These are phyloP conservation scores for Volucella inflata DNA, from an alignment of 2,888 invertebrate species.

Conservation along the genomic window DNA sequence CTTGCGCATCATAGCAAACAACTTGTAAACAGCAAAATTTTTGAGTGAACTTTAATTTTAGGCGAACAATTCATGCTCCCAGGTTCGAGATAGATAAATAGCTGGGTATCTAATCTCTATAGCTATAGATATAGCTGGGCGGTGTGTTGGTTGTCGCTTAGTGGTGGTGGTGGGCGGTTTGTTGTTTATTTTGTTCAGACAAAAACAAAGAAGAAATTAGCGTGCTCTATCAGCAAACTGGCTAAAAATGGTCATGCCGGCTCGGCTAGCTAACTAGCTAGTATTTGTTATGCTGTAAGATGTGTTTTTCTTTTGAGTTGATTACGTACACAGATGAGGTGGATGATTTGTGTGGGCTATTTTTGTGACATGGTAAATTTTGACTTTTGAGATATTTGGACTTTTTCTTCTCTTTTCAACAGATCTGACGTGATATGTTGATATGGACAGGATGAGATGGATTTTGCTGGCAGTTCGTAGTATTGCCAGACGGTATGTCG, in stretches of 20 bases:
- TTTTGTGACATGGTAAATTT: no score
- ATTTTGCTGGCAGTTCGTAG: no score
- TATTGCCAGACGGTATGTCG: no score
- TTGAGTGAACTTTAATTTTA: slow-evolving; percentile 60
- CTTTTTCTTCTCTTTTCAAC: no score
- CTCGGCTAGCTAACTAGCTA: slow-evolving; percentile 27
- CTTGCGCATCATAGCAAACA: no score
- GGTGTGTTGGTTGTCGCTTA: slow-evolving; percentile 29
- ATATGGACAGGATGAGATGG: no score
- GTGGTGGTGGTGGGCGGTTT: slow-evolving; percentile 45
- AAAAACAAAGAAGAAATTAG: slow-evolving; percentile 8
- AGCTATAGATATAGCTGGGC: no score
- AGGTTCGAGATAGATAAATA: slow-evolving; percentile 28
- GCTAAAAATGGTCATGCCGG: slow-evolving; percentile 69
- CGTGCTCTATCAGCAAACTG: slow-evolving; percentile 42
- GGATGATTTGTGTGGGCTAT: neutral
- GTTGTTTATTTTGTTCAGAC: neutral
- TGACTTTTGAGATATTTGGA: no score
- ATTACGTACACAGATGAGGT: slow-evolving; percentile 1
- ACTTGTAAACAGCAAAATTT: slow-evolving; percentile 49
- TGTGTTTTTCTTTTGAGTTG: neutral
- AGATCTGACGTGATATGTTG: no score
- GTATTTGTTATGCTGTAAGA: slow-evolving; percentile 3
- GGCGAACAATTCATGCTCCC: slow-evolving; percentile 70
- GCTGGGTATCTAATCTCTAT: slow-evolving; percentile 6